phyloP scores from a whole-genome alignment of 2,113 vertebrate species.

The Chaetops frenatus region DNA sequence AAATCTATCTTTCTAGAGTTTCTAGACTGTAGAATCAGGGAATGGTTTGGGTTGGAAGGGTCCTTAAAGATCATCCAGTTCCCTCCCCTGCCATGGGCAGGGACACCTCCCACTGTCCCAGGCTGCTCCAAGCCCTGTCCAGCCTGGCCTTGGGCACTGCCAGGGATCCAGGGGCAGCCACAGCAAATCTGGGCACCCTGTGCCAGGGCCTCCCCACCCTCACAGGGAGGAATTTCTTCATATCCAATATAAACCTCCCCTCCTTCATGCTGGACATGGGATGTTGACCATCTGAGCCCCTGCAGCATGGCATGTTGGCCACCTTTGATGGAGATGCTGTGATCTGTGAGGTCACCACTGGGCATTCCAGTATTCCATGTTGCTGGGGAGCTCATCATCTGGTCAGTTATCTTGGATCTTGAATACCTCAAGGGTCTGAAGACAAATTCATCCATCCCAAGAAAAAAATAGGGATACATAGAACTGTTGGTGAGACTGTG shows the following conservation, averaged over 20 bases:
- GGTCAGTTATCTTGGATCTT: background rate
- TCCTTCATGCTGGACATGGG: background rate
- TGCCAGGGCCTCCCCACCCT: fast-evolving
- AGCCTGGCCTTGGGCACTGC: background rate
- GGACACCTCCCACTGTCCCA: fast-evolving
- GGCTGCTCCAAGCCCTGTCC: fast-evolving
- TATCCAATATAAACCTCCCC: background rate
- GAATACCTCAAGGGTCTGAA: background rate
- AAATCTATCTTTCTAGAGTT: background rate
- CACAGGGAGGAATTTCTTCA: background rate
- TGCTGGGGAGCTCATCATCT: background rate
- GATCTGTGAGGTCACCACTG: background rate
- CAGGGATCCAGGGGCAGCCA: background rate
- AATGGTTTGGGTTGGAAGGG: background rate
- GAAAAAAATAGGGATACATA: too few relatives aligned
- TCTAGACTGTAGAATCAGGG: too few relatives aligned
- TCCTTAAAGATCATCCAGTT: fast-evolving
- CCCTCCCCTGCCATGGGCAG: background rate
- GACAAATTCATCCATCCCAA: background rate
- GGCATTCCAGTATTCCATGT: background rate
- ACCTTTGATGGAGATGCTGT: background rate
- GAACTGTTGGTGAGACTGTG: background rate
- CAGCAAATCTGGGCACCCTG: background rate
- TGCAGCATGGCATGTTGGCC: background rate
- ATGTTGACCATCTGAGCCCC: background rate